These are phyloP conservation scores for Tholera decimalis DNA, from an alignment of 2,888 invertebrate genomes.

Conservation along the genomic window DNA sequence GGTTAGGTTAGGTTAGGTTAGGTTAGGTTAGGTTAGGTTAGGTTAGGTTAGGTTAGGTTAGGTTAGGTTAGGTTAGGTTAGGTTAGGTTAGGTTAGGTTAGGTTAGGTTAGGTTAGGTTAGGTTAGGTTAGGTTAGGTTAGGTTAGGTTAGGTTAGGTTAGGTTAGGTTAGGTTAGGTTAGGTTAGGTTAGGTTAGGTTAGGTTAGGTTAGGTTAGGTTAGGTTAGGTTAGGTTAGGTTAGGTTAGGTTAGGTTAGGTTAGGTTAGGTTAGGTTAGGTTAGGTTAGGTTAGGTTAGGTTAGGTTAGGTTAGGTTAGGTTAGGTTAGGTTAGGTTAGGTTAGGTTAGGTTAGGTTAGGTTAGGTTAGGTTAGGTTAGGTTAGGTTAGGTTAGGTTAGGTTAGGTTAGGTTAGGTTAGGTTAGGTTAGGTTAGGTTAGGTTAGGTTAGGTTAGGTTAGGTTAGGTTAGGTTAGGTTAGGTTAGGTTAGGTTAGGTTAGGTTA, in stretches of 20 bases:
- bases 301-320: constrained; percentile 32
- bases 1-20: constrained; percentile 29
- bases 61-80: constrained; percentile 31
- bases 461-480: constrained; percentile 44
- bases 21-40: constrained; percentile 22
- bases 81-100: constrained; percentile 35
- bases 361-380: constrained; percentile 43
- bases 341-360: constrained; percentile 41
- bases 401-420: constrained; percentile 38
- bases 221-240: constrained; percentile 37
- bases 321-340: constrained; percentile 37
- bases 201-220: constrained; percentile 36
- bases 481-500: constrained; percentile 43
- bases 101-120: constrained; percentile 35
- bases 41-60: constrained; percentile 32
- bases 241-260: constrained; percentile 36
- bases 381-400: constrained; percentile 44
- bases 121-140: constrained; percentile 7
- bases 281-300: constrained; percentile 37
- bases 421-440: constrained; percentile 39
- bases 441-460: constrained; percentile 44
- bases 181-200: constrained; percentile 32
- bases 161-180: constrained; percentile 23
- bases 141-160: neutral
- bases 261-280: constrained; percentile 38